Conservation (phyloP, 1,140 invertebrate genomes). For the Heterodera schachtii region DNA sequence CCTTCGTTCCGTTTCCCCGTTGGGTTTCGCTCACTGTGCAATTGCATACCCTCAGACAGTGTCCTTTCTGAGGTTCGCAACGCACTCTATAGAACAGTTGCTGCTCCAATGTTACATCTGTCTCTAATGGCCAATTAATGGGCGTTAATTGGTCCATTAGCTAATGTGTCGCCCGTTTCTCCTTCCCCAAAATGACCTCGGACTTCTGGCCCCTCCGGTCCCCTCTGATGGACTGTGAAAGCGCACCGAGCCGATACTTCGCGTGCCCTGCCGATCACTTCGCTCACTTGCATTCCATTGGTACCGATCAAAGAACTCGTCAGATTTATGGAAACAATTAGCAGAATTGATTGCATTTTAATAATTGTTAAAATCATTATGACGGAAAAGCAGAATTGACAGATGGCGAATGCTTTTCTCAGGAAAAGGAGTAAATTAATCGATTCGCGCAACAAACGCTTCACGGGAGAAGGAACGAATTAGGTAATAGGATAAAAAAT, state of each 20-base stretch:
- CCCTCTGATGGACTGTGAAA: slow-evolving; percentile 50
- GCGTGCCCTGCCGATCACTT: slow-evolving; percentile 29
- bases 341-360: neutral
- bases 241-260: slow-evolving; percentile 42
- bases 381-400: neutral
- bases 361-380: neutral
- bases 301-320: neutral
- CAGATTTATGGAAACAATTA: neutral
- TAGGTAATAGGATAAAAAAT: too few species aligned
- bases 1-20: neutral
- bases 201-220: slow-evolving; percentile 41
- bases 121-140: neutral
- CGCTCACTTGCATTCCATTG: neutral
- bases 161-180: too few species aligned
- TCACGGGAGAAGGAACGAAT: neutral
- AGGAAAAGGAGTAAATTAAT: neutral
- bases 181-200: slow-evolving; percentile 33
- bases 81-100: slow-evolving; percentile 57
- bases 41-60: slow-evolving; percentile 48
- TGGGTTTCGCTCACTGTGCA: slow-evolving; percentile 44
- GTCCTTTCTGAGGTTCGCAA: slow-evolving; percentile 45
- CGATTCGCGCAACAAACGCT: neutral
- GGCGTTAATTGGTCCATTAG: too few species aligned
- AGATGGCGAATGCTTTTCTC: too few species aligned
- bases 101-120: slow-evolving; percentile 44